phyloP scores from a whole-genome alignment of 2,888 invertebrate species.

The Drosophila birchii region DNA sequence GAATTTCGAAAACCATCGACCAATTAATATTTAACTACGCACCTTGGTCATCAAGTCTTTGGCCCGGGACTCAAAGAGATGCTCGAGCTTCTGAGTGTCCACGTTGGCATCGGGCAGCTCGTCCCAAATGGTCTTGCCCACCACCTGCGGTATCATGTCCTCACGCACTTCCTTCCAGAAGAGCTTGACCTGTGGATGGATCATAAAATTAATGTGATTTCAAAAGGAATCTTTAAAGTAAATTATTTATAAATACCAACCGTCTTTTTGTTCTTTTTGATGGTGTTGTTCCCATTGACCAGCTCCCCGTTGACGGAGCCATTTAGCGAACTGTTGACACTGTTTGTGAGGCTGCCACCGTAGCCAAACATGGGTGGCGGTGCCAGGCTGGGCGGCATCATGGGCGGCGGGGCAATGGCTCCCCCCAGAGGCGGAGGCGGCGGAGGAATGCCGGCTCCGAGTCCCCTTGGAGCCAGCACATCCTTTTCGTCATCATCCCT shows the following conservation, averaged over 20 bases:
- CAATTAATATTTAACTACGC: conserved; percentile 59
- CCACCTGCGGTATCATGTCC: conserved; percentile 86
- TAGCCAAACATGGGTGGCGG: conserved; percentile 86
- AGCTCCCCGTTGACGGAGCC: conserved; percentile 82
- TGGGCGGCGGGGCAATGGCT: conserved; percentile 86
- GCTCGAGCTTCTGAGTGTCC: conserved; percentile 96
- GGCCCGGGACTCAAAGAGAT: conserved; percentile 97
- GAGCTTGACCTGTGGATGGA: conserved; percentile 87
- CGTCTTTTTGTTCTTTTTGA: conserved; percentile 96
- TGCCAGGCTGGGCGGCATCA: conserved; percentile 84
- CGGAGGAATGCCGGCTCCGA: conserved; percentile 89
- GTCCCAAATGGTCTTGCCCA: conserved; percentile 94
- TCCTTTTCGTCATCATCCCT: conserved; percentile 95
- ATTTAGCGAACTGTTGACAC: conserved; percentile 82
- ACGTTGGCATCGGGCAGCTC: conserved; percentile 93
- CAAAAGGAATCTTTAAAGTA: no score
- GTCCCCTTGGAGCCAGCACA: conserved; percentile 88
- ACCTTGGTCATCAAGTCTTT: conserved; percentile 98
- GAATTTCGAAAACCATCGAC: conserved; percentile 44
- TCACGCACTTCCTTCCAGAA: conserved; percentile 99
- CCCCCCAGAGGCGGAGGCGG: conserved; percentile 90
- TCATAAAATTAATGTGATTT: no score
- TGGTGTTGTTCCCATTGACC: conserved; percentile 83
- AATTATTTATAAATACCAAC: conserved; percentile 84
- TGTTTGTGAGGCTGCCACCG: conserved; percentile 80